Percentiles rank a stretch among this genome's conserved stretches.
Evolutionary conservation across 2,888 invertebrate genomes (phyloP).

Genomic region (Prostheceraeus crozeri): DNA sequence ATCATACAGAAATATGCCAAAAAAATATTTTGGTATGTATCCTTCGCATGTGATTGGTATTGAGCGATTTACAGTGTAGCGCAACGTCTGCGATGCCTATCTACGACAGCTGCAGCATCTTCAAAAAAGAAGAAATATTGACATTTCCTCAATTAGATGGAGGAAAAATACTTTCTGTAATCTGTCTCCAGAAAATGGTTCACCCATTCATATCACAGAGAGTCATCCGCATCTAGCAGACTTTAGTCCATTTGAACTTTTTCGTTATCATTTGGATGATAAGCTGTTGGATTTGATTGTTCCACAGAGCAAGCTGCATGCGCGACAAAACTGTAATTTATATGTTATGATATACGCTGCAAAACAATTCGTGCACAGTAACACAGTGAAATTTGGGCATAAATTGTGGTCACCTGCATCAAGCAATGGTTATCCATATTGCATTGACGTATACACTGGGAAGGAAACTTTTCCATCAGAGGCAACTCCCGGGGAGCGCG

Average conservation of each 20-base stretch:
- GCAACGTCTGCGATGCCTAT: too few species aligned
- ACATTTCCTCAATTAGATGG: too few species aligned
- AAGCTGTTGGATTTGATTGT: conserved; percentile 32
- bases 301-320: conserved; percentile 31
- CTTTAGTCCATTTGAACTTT: conserved; percentile 33
- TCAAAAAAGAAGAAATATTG: too few species aligned
- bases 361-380: conserved; percentile 42
- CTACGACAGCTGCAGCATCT: too few species aligned
- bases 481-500: conserved; percentile 5
- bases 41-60: too few species aligned
- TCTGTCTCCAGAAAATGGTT: background rate
- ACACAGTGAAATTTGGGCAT: conserved; percentile 43
- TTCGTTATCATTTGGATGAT: conserved; percentile 35
- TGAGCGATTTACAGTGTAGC: too few species aligned
- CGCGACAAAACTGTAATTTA: conserved; percentile 33
- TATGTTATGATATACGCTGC: conserved; percentile 51
- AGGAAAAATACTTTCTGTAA: too few species aligned
- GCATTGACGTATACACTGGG: conserved; percentile 16
- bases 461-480: conserved; percentile 2
- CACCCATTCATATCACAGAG: background rate
- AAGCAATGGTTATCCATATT: conserved; percentile 6
- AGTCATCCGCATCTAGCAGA: conserved; percentile 5
- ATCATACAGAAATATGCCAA: too few species aligned
- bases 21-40: too few species aligned
- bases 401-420: conserved; percentile 41